Percentiles rank a stretch among this genome's conserved stretches.
phyloP scores from a whole-genome alignment of 37 sponge, comb jelly and placozoan species.

The Aplysina aerophoba region DNA sequence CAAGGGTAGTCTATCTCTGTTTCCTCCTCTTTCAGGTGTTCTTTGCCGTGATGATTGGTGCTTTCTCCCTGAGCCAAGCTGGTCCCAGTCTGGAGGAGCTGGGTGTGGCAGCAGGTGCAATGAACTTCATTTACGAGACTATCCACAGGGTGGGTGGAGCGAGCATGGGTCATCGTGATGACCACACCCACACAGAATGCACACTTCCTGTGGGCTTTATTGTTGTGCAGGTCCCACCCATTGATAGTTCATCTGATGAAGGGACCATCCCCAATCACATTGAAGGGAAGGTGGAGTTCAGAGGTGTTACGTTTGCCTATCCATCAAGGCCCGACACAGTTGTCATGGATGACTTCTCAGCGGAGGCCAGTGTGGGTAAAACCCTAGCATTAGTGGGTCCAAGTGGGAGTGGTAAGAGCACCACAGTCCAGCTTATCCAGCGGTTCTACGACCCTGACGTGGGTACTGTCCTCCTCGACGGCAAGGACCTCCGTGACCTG shows the following conservation, averaged over 20 bases:
- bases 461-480: conserved; percentile 69
- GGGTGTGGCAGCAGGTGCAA: conserved; percentile 60
- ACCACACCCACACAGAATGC: too few species aligned
- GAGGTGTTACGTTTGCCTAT: conserved; percentile 77
- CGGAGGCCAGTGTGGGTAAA: conserved; percentile 45
- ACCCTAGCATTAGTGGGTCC: conserved; percentile 73
- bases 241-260: conserved; percentile 48
- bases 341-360: conserved; percentile 53
- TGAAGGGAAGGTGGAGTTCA: conserved; percentile 69
- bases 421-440: conserved; percentile 52
- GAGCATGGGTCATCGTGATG: neutral
- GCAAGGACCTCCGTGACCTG: conserved; percentile 58
- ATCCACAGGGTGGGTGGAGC: conserved; percentile 58
- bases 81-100: conserved; percentile 63
- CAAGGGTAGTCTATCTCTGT: too few species aligned
- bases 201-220: neutral
- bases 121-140: conserved; percentile 56
- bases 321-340: conserved; percentile 80
- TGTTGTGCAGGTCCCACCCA: conserved; percentile 42
- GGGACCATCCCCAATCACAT: conserved; percentile 50
- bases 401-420: conserved; percentile 70
- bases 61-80: conserved; percentile 77
- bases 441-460: conserved; percentile 49
- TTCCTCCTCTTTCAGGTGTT: conserved; percentile 54
- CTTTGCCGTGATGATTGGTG: conserved; percentile 79